Percentiles rank a stretch among this genome's conserved stretches.
These are phyloP conservation scores for Onychomys torridus DNA, from an alignment of 2,797 vertebrate species.

Conservation along the genomic window DNA sequence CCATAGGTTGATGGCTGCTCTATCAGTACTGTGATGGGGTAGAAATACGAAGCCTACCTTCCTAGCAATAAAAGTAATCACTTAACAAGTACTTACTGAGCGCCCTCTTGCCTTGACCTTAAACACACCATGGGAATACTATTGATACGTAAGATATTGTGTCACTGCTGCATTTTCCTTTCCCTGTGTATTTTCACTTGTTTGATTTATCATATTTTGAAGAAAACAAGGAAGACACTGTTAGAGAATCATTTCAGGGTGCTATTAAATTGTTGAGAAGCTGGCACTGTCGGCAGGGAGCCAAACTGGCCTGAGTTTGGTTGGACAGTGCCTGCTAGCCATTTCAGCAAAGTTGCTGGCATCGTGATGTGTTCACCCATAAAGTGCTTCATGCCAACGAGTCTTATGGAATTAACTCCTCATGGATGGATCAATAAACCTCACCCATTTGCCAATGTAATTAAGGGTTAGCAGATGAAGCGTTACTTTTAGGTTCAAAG, in stretches of 20 bases:
- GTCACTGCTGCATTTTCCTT: constrained; percentile 1
- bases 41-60: neutral
- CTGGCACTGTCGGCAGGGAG: constrained; percentile 43
- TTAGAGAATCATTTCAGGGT: constrained; percentile 46
- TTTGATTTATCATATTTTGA: constrained; percentile 29
- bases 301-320: constrained; percentile 32
- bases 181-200: neutral
- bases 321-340: constrained; percentile 23
- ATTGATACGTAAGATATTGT: neutral
- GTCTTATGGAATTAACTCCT: constrained; percentile 74
- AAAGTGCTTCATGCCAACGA: constrained; percentile 60
- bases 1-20: neutral
- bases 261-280: constrained; percentile 70
- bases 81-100: neutral
- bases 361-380: constrained; percentile 32
- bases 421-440: constrained; percentile 67
- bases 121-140: neutral
- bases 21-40: neutral
- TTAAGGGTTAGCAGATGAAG: constrained; percentile 70
- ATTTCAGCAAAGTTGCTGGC: constrained; percentile 45
- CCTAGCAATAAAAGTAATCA: neutral
- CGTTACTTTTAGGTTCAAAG: constrained; percentile 63
- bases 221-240: constrained; percentile 34
- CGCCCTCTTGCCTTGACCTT: neutral
- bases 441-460: constrained; percentile 58